Evolutionary conservation across 2,888 invertebrate genomes (phyloP).

Genomic region (Hetaerina titia): DNA sequence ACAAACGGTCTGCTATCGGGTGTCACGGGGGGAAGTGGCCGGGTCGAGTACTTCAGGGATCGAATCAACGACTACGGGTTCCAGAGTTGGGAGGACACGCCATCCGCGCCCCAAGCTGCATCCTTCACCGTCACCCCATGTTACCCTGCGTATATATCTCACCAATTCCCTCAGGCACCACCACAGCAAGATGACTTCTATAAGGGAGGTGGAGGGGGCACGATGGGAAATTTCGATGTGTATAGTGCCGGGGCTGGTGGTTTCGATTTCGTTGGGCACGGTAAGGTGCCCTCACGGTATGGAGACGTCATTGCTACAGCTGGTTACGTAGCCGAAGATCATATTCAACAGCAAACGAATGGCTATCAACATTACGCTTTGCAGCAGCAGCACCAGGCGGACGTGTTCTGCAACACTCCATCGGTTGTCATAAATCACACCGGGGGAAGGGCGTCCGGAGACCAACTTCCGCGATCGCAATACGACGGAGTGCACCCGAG

Average conservation of each 20-base stretch:
- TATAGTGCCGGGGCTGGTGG: background rate
- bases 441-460: background rate
- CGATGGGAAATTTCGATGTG: background rate
- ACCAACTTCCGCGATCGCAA: background rate
- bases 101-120: background rate
- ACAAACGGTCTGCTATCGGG: conserved; percentile 56
- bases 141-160: conserved; percentile 3
- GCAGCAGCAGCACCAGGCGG: background rate
- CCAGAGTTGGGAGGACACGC: conserved; percentile 46
- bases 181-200: background rate
- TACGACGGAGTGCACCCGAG: background rate
- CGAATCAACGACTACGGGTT: conserved; percentile 21
- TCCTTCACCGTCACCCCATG: background rate
- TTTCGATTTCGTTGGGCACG: background rate
- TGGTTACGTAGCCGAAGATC: background rate
- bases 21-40: background rate
- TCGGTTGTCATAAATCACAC: conserved; percentile 60
- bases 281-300: background rate
- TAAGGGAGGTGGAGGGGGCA: background rate
- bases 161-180: conserved; percentile 8
- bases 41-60: conserved; percentile 37
- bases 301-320: background rate
- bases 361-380: background rate
- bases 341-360: background rate
- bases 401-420: conserved; percentile 38